Conservation (phyloP, 2,888 invertebrate species). For the Aporophyla nigra region DNA sequence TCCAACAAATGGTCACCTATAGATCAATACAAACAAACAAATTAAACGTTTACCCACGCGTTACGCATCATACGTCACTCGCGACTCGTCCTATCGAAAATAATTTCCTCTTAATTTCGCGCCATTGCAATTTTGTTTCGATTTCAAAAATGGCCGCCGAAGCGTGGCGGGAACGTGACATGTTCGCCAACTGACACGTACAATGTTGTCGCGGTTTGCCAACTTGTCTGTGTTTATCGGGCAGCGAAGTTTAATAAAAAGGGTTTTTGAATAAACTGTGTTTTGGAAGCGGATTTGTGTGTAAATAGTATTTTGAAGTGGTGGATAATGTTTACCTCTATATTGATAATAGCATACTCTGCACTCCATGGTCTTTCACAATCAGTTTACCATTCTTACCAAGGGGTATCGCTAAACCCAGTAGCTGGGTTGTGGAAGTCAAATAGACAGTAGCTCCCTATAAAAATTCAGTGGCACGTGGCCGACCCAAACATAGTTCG, state of each 20-base stretch:
- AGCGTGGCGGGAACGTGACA: slow-evolving; percentile 64
- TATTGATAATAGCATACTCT: not conserved
- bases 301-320: not conserved
- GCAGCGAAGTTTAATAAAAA: slow-evolving; percentile 11
- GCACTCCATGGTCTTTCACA: not conserved
- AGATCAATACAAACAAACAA: slow-evolving; percentile 60
- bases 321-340: not conserved
- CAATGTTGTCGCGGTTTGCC: slow-evolving; percentile 39
- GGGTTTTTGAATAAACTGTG: not conserved
- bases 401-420: not conserved
- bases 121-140: slow-evolving; percentile 76
- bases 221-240: slow-evolving; percentile 25
- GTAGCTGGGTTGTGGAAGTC: not conserved
- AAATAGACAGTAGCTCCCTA: not conserved
- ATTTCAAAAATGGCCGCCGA: slow-evolving; percentile 75
- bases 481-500: too few species aligned
- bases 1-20: slow-evolving; percentile 33
- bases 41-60: slow-evolving; percentile 70
- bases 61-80: slow-evolving; percentile 66
- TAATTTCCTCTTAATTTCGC: slow-evolving; percentile 80
- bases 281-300: not conserved
- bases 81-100: slow-evolving; percentile 73
- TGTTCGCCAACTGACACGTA: slow-evolving; percentile 21
- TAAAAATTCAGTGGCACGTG: too few species aligned
- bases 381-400: not conserved